Percentiles rank a stretch among this genome's conserved stretches.
phyloP scores from a whole-genome alignment of 2,888 invertebrate species.

The Caenorhabditis imperialis region DNA sequence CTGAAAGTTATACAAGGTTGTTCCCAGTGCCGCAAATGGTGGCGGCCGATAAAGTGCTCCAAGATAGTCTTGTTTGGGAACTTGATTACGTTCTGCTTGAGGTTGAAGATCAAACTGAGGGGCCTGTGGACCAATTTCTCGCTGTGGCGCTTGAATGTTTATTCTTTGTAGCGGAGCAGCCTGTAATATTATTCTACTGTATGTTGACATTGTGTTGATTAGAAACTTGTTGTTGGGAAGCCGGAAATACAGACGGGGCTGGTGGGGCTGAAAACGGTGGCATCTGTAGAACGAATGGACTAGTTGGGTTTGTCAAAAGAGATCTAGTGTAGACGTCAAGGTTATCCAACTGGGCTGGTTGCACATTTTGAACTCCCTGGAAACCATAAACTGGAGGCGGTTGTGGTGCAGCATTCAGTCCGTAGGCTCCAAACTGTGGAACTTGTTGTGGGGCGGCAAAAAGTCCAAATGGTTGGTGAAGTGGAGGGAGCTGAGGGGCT shows the following conservation, averaged over 20 bases:
- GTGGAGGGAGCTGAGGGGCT: conserved; percentile 23
- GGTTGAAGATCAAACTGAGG: conserved; percentile 22
- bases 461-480: conserved; percentile 34
- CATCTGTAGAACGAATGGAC: conserved; percentile 49
- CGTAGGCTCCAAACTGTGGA: conserved; percentile 38
- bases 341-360: conserved; percentile 17
- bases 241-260: conserved; percentile 35
- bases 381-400: conserved; percentile 35
- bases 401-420: conserved; percentile 25
- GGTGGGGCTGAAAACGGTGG: conserved; percentile 29
- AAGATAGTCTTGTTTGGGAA: conserved; percentile 53
- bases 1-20: conserved; percentile 66
- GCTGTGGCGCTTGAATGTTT: conserved; percentile 49
- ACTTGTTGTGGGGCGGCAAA: conserved; percentile 37
- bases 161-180: conserved; percentile 33
- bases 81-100: conserved; percentile 33
- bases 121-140: conserved; percentile 21
- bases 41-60: conserved; percentile 60
- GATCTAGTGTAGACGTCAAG: conserved; percentile 47
- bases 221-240: conserved; percentile 22
- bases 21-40: conserved; percentile 67
- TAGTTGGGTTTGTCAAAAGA: conserved; percentile 44
- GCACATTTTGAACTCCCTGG: conserved; percentile 40
- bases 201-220: conserved; percentile 3
- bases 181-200: conserved; percentile 1